Conservation (phyloP, 1,140 invertebrate genomes). For the Choristoneura fumiferana region DNA sequence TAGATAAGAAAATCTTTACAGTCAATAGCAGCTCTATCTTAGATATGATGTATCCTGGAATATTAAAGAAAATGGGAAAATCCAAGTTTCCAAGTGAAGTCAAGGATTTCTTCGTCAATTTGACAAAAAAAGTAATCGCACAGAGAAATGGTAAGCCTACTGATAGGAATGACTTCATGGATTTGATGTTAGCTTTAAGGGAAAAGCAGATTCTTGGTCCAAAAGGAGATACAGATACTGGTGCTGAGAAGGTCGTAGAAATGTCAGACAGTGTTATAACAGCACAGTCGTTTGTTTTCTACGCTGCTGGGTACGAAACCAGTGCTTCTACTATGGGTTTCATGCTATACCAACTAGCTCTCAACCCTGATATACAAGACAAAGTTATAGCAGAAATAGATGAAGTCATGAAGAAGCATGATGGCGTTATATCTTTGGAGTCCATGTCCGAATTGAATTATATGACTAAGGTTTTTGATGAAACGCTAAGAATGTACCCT, state of each 20-base stretch:
- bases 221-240: slow-evolving; percentile 24
- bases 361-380: slow-evolving; percentile 60
- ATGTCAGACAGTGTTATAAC: slow-evolving; percentile 48
- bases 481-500: slow-evolving; percentile 81
- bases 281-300: slow-evolving; percentile 59
- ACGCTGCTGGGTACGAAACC: slow-evolving; percentile 56
- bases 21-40: slow-evolving; percentile 28
- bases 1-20: slow-evolving; percentile 32
- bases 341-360: slow-evolving; percentile 55
- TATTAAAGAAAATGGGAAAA: slow-evolving; percentile 36
- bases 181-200: slow-evolving; percentile 54
- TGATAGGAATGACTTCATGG: slow-evolving; percentile 44
- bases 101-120: slow-evolving; percentile 35
- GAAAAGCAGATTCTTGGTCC: slow-evolving; percentile 28
- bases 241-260: slow-evolving; percentile 27
- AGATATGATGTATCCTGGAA: slow-evolving; percentile 45
- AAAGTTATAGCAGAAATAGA: slow-evolving; percentile 57
- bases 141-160: slow-evolving; percentile 34
- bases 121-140: slow-evolving; percentile 28
- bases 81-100: slow-evolving; percentile 36
- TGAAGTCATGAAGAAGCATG: slow-evolving; percentile 50
- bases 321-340: slow-evolving; percentile 38
- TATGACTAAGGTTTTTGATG: slow-evolving; percentile 44
- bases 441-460: slow-evolving; percentile 68
- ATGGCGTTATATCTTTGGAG: slow-evolving; percentile 64